A percentile compares a stretch with the other conserved stretches of the same genome.
Conservation (phyloP, 2,113 vertebrate species). For the Steatornis caripensis region DNA sequence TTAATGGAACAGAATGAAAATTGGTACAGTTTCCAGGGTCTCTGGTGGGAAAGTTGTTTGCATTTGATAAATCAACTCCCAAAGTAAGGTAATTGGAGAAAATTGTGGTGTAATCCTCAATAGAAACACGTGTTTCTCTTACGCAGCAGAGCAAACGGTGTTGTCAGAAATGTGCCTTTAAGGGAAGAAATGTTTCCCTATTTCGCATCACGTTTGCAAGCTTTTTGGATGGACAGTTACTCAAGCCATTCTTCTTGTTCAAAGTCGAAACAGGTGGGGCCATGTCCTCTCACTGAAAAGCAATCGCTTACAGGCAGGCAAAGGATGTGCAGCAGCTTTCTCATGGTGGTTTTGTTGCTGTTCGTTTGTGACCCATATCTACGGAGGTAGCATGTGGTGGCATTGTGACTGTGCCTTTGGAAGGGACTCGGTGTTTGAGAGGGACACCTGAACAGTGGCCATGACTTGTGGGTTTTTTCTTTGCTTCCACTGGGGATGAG, state of each 20-base stretch:
- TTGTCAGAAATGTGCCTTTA: neutral
- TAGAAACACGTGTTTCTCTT: neutral
- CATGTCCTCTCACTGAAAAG: neutral
- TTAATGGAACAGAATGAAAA: constrained; percentile 54
- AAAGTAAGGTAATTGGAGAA: constrained; percentile 31
- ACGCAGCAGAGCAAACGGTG: neutral
- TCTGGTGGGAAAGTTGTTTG: constrained; percentile 39
- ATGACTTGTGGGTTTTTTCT: neutral
- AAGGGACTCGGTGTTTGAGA: neutral
- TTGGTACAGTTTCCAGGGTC: constrained; percentile 55
- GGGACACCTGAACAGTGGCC: accelerated
- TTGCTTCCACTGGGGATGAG: neutral
- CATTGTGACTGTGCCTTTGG: neutral
- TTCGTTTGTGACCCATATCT: accelerated
- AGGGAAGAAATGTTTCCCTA: neutral
- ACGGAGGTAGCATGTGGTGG: accelerated
- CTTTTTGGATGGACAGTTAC: neutral
- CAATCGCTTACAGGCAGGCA: accelerated
- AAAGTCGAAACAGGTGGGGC: neutral
- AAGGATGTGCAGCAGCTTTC: neutral
- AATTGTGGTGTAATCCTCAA: constrained; percentile 16
- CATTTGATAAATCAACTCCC: constrained; percentile 35
- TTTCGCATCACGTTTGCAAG: neutral
- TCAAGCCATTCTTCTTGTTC: neutral
- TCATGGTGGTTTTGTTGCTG: neutral